Evolutionary conservation across 2,888 invertebrate species (phyloP).

Genomic region (Thymelicus lineola): DNA sequence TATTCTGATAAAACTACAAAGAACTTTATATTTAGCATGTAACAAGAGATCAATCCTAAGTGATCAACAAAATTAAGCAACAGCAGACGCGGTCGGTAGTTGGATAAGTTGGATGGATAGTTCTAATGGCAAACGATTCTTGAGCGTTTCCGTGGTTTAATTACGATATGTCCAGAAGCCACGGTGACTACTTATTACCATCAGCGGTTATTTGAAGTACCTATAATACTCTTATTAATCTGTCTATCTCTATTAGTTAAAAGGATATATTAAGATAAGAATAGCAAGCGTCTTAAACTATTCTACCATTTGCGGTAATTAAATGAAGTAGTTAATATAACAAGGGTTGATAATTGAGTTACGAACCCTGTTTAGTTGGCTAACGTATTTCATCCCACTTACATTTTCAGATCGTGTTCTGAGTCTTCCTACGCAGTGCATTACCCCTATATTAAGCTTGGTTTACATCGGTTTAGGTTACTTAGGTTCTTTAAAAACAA

Average conservation of each 20-base stretch:
- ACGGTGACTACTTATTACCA: too few relatives aligned
- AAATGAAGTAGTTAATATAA: not conserved
- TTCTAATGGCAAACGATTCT: too few relatives aligned
- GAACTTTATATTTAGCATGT: not conserved
- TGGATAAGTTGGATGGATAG: too few relatives aligned
- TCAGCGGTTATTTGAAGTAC: too few relatives aligned
- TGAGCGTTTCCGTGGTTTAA: too few relatives aligned
- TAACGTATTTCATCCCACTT: slow-evolving; percentile 8
- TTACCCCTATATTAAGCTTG: slow-evolving; percentile 8
- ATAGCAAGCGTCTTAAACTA: not conserved
- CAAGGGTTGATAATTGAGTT: slow-evolving; percentile 9
- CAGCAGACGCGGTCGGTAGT: too few relatives aligned
- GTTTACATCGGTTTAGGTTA: not conserved
- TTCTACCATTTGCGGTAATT: not conserved
- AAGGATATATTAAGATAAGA: too few relatives aligned
- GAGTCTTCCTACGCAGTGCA: slow-evolving; percentile 12
- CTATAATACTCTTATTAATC: too few relatives aligned
- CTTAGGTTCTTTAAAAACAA: not conserved
- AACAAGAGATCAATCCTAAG: too few relatives aligned
- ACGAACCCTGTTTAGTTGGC: not conserved
- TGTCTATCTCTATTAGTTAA: too few relatives aligned
- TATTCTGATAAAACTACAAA: not conserved
- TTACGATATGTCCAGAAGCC: too few relatives aligned
- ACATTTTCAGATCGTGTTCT: slow-evolving; percentile 16
- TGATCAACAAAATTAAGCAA: too few relatives aligned